These are phyloP conservation scores for Tenebrosternarchus preto DNA, from an alignment of 2,113 vertebrate species.

Conservation along the genomic window DNA sequence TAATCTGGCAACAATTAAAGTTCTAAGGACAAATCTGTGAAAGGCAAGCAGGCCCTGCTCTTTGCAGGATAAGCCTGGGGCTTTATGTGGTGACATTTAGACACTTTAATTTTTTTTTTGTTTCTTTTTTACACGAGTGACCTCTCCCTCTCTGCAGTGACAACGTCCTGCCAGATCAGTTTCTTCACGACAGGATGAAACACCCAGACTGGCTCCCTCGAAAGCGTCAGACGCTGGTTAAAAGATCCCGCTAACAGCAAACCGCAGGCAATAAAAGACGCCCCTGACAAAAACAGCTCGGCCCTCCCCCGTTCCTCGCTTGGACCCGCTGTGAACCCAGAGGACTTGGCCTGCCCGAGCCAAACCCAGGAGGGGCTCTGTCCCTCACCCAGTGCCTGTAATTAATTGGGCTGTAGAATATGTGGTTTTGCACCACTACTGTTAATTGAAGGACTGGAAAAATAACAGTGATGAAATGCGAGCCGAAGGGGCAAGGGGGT, in stretches of 20 bases:
- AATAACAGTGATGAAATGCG: slow-evolving; percentile 48
- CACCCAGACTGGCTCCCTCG: background rate
- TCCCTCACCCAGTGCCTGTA: slow-evolving; percentile 60
- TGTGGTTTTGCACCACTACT: slow-evolving; percentile 43
- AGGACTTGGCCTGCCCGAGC: slow-evolving; percentile 57
- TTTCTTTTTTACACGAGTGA: no score
- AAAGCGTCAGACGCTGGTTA: slow-evolving; percentile 71
- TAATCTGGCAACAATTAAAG: background rate
- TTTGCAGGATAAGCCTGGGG: background rate
- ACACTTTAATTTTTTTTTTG: slow-evolving; percentile 43
- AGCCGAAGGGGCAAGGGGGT: slow-evolving; percentile 3
- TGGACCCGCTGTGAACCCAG: slow-evolving; percentile 66
- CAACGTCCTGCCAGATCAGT: slow-evolving; percentile 57
- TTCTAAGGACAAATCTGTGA: background rate
- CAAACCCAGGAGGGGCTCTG: slow-evolving; percentile 58
- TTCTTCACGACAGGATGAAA: slow-evolving; percentile 19
- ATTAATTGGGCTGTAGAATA: slow-evolving; percentile 64
- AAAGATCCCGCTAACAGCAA: slow-evolving; percentile 70
- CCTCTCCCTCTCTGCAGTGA: slow-evolving; percentile 52
- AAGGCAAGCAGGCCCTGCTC: background rate
- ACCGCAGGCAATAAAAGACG: slow-evolving; percentile 72
- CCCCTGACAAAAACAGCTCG: slow-evolving; percentile 65
- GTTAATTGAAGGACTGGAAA: slow-evolving; percentile 59
- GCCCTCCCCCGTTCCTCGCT: slow-evolving; percentile 47
- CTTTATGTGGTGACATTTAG: slow-evolving; percentile 27